phyloP scores from a whole-genome alignment of 2,797 vertebrate species.

The Liparis tanakae region DNA sequence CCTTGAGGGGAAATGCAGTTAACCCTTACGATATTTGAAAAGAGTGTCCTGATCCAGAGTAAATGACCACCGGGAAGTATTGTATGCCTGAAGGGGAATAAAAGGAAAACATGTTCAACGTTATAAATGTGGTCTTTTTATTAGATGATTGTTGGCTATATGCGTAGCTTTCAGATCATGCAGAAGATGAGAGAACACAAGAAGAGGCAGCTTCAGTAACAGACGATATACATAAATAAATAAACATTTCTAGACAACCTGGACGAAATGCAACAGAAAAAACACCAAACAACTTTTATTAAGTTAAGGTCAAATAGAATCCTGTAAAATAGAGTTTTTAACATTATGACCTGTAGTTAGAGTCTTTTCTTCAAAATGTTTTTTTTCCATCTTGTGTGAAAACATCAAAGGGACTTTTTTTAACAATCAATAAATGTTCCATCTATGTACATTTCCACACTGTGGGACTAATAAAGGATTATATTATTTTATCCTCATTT shows the following conservation, averaged over 20 bases:
- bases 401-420: neutral
- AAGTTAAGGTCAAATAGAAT: neutral
- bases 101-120: neutral
- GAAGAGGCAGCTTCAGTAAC: neutral
- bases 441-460: too few species aligned
- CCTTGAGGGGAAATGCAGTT: neutral
- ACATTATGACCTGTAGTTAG: neutral
- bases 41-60: neutral
- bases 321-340: constrained; percentile 1
- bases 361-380: neutral
- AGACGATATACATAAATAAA: too few species aligned
- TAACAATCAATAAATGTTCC: too few species aligned
- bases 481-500: neutral
- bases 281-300: neutral
- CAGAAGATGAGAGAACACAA: neutral
- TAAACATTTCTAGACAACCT: neutral
- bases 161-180: neutral
- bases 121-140: neutral
- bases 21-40: neutral
- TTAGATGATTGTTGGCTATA: neutral
- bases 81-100: neutral
- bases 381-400: neutral
- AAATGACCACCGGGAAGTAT: neutral
- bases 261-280: neutral
- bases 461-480: too few species aligned